These are phyloP conservation scores for Paguma larvata DNA, from an alignment of 2,797 vertebrate species.

Conservation along the genomic window DNA sequence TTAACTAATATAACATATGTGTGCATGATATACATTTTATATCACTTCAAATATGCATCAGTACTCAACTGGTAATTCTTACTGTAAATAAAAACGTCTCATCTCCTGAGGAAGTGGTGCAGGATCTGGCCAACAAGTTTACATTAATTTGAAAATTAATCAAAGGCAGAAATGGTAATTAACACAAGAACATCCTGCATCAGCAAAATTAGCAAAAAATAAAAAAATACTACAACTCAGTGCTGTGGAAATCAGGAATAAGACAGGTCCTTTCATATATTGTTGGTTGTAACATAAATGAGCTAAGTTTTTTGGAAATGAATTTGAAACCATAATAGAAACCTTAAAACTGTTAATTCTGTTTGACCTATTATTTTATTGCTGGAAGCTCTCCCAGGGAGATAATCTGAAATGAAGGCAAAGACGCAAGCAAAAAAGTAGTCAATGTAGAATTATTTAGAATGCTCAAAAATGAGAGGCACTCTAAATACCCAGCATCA, in stretches of 20 bases:
- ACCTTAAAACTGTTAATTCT: constrained; percentile 22
- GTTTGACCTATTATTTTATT: constrained; percentile 62
- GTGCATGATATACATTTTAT: background rate
- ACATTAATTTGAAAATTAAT: constrained; percentile 51
- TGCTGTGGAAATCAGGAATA: background rate
- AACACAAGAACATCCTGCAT: constrained; percentile 5
- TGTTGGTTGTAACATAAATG: background rate
- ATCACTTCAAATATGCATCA: constrained; percentile 5
- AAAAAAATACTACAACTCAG: constrained; percentile 23
- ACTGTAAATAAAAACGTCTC: background rate
- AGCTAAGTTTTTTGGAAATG: constrained; percentile 19
- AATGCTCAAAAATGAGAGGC: constrained; percentile 12
- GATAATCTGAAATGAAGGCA: constrained; percentile 30
- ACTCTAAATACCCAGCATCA: constrained; percentile 18
- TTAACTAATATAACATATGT: constrained; percentile 39
- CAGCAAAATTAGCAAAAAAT: background rate
- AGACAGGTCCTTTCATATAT: background rate
- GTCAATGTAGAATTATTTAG: background rate
- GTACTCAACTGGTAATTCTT: constrained; percentile 1
- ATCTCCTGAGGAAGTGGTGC: background rate
- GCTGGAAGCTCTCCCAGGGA: background rate
- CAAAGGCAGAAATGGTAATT: constrained; percentile 34
- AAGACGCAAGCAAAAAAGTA: constrained; percentile 15
- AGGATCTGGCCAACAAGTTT: constrained; percentile 12
- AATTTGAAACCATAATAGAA: constrained; percentile 25